Base-by-base conservation (phyloP, 2,113 vertebrate species). In the Zosterops borbonicus region DNA sequence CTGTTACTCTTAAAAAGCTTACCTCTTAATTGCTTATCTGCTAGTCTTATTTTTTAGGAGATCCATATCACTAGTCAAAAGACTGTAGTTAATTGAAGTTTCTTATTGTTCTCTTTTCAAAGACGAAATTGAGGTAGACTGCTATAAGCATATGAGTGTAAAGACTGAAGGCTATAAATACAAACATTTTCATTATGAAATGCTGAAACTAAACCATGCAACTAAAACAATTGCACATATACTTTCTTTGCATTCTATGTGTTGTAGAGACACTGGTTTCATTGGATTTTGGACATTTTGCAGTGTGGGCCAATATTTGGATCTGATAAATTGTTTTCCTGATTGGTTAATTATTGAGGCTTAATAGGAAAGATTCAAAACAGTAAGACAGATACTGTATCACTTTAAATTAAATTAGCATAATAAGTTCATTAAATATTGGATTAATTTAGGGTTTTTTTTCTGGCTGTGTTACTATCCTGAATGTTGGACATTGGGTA, bases 401-500 rank as follows among this genome's bases (percentile, higher is more conserved):
- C 0, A 60, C 83, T 80, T 86, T 14, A 73, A 60, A 69, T 73
- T 47, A 70, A 81, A 70, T 74, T 50, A 64, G 6, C 9, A 11
- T 74, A 56, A 27, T 27, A 49, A 14, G 7, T 56, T 52, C n/a
- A 35, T 80, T 65, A 58, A 69, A 74, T 52, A 39, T 44, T 65
- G 23, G 59, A 35, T 68, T 83, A n/a, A 59, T 83, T 53, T 83
- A 83, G 14, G 3, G n/a, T 0, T 2, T 46, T 24, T 63, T 79
- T 67, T 58, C 39, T 83, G 29, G 2, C 52, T 69, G 23, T 39
- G 16, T 60, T 89, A n/a, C 46, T 80, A 16, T 12, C 8, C 19
- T 0, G 0, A 62, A 31, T 46, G 33, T 41, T 60, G 23, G 46
- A 55, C 12, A 12, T 41, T 0, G 0, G 19, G 5, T 71, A 17